Percentiles rank a stretch among this genome's conserved stretches.
These are phyloP conservation scores for Cebus imitator DNA, from an alignment of 2,113 vertebrate genomes.

Conservation along the genomic window DNA sequence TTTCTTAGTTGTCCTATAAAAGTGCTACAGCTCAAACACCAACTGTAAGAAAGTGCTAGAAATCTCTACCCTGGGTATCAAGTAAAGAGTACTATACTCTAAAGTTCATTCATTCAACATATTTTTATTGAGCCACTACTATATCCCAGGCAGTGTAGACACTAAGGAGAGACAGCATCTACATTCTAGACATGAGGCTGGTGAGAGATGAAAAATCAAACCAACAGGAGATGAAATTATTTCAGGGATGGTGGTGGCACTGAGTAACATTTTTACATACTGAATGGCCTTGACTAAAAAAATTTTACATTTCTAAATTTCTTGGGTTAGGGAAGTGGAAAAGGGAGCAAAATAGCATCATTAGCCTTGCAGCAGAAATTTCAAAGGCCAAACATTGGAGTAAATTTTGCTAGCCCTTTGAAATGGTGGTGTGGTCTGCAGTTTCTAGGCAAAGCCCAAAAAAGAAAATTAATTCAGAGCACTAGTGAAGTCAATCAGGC, in stretches of 20 bases:
- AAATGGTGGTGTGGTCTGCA: not conserved
- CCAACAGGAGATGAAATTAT: not conserved
- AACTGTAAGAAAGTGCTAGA: not conserved
- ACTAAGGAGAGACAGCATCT: not conserved
- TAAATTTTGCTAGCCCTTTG: not conserved
- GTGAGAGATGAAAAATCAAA: not conserved
- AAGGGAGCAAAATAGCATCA: not conserved
- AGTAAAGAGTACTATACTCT: not conserved
- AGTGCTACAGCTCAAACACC: not conserved
- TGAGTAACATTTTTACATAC: not conserved
- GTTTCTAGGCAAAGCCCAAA: conserved; percentile 3
- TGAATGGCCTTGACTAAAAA: not conserved
- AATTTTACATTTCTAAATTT: not conserved
- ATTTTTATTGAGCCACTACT: not conserved
- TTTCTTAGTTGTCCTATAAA: not conserved
- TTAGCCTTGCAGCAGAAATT: not conserved
- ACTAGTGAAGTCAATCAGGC: not conserved
- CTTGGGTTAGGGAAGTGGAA: not conserved
- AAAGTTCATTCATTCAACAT: not conserved
- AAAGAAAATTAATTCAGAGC: not conserved
- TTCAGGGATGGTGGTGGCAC: not conserved
- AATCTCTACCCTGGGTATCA: not conserved
- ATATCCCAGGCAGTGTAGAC: not conserved
- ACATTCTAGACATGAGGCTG: not conserved
- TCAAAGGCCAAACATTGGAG: not conserved